These are phyloP conservation scores for Anolis apletophallus DNA, from an alignment of 2,797 vertebrate species.

Conservation along the genomic window DNA sequence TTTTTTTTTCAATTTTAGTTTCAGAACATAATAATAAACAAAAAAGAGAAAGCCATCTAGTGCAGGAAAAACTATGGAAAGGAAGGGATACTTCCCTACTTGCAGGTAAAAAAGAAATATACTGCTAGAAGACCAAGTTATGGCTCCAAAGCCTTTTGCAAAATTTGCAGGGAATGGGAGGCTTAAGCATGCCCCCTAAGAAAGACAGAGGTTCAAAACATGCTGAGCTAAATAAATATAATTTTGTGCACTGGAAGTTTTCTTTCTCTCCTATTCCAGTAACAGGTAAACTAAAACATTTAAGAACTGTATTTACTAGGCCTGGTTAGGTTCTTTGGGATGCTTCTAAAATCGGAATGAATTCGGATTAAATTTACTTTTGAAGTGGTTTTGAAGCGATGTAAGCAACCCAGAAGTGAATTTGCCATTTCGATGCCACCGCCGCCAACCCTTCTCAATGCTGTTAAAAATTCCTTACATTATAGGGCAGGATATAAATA, in stretches of 20 bases:
- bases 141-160: neutral
- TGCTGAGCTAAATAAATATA: neutral
- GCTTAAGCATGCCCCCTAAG: neutral
- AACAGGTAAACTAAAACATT: neutral
- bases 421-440: no score
- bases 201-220: neutral
- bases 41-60: no score
- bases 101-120: neutral
- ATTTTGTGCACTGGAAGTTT: neutral
- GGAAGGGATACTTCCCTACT: neutral
- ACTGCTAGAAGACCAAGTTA: neutral
- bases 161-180: neutral
- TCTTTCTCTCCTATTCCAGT: neutral
- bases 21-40: slow-evolving; percentile 1
- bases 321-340: no score
- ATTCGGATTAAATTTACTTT: no score
- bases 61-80: neutral
- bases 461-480: no score
- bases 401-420: no score
- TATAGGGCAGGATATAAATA: no score
- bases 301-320: neutral
- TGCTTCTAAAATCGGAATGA: no score
- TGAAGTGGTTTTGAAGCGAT: no score
- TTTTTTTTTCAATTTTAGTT: no score
- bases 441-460: no score